Base-by-base conservation (phyloP, 2,888 invertebrate species). In the Strigamia maritima region DNA sequence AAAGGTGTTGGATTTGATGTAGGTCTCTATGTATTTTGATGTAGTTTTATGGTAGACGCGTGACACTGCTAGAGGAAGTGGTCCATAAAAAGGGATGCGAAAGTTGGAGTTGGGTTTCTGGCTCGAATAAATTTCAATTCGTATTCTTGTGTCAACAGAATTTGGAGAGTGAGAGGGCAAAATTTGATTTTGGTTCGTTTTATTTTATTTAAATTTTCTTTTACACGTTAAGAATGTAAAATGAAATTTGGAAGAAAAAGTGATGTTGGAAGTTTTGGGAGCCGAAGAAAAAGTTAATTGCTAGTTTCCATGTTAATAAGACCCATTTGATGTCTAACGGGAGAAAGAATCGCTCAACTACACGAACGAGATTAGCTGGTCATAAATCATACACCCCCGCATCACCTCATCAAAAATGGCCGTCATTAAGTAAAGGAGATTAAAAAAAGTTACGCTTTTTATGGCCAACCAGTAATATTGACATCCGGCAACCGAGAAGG, bases 241-340 rank as follows among this genome's bases (percentile, higher is more conserved):
- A n/a, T 44, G 4, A 44, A 44, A 44, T 44, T 44, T 44, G 14
- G n/a, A 44, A n/a, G 44, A 10, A 44, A 7, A 44, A 44, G 49
- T 49, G 49, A 22, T n/a, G 22, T 6, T 54, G 6, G 14, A n/a
- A 6, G 19, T 16, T 49, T 49, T 49, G 16, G n/a, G 3, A 44
- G 54, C n/a, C 1, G 22, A 26, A n/a, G 28, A 70, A 26, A n/a
- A 70, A 70, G 26, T 70, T 70, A 70, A 70, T 70, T 70, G 70
- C 70, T 12, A 70, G 70, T 70, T 70, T 70, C 70, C 70, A 70
- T 70, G 70, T 70, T 70, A 70, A 70, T 70, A 70, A 70, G 70
- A 70, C 28, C 70, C 70, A 70, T 70, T 70, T 70, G 70, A 28
- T 70, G 70, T 70, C 70, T 70, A 70, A 70, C 26, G 70, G 70